Percentiles rank a stretch among this genome's conserved stretches.
These are phyloP conservation scores for Periparus ater DNA, from an alignment of 2,797 vertebrate genomes.

Conservation along the genomic window DNA sequence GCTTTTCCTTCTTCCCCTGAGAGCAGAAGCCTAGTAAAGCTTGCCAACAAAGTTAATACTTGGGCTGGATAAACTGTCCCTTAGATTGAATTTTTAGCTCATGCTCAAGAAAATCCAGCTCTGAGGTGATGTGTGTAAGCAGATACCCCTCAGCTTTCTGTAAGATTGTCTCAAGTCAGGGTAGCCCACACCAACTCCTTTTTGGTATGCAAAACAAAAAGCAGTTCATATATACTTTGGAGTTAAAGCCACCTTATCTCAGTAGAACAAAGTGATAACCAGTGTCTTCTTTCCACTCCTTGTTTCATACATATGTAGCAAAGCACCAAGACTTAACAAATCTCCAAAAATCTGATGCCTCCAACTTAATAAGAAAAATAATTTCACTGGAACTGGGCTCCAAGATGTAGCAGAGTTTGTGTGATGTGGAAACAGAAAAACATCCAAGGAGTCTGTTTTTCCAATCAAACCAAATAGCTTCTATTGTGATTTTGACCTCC, in stretches of 20 bases:
- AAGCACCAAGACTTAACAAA: background rate
- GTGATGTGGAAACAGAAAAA: background rate
- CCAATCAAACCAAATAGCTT: background rate
- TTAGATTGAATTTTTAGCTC: background rate
- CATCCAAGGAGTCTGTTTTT: background rate
- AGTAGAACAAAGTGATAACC: background rate
- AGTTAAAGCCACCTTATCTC: background rate
- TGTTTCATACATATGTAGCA: background rate
- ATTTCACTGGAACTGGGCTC: background rate
- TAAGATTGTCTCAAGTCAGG: background rate
- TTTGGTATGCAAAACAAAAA: background rate
- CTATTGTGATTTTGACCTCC: background rate
- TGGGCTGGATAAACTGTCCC: background rate
- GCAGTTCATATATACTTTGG: background rate
- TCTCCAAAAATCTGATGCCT: background rate
- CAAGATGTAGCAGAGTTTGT: background rate
- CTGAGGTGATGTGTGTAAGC: background rate
- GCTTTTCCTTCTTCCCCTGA: background rate
- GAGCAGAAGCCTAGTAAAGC: background rate
- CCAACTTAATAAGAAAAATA: background rate
- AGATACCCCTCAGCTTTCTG: background rate
- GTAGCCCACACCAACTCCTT: background rate
- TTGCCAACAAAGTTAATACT: conserved; percentile 25
- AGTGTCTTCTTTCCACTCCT: background rate
- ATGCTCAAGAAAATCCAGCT: background rate